phyloP scores from a whole-genome alignment of 37 sponge, comb jelly and placozoan genomes.

The Beroe ovata region DNA sequence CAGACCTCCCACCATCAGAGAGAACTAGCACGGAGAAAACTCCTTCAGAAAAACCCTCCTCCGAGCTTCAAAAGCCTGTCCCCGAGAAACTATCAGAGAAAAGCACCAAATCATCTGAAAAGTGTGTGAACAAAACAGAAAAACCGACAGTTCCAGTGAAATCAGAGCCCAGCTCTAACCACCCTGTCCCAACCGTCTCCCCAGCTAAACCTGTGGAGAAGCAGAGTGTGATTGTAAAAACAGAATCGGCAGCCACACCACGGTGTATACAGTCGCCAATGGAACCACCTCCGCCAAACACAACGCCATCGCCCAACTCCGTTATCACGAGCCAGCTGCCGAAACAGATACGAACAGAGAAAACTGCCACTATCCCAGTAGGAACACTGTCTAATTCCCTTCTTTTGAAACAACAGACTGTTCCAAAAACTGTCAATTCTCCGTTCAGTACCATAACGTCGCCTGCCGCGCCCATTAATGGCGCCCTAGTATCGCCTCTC shows the following conservation, averaged over 20 bases:
- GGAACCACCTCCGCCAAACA: not conserved
- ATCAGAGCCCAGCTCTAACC: not conserved
- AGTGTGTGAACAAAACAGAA: not conserved
- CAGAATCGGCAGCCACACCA: slow-evolving; percentile 5
- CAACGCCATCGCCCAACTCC: not conserved
- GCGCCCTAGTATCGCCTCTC: slow-evolving; percentile 40
- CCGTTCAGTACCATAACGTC: slow-evolving; percentile 21
- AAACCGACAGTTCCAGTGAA: not conserved
- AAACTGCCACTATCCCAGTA: slow-evolving; percentile 31
- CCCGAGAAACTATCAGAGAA: not conserved
- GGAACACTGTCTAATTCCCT: slow-evolving; percentile 20
- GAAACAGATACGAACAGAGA: slow-evolving; percentile 36
- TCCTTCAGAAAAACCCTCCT: not conserved
- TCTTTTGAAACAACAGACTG: not conserved
- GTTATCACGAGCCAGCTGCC: not conserved
- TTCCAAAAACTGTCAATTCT: slow-evolving; percentile 12
- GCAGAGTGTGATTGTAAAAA: slow-evolving; percentile 30
- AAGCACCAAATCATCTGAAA: not conserved
- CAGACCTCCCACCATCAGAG: not conserved
- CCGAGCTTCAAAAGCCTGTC: not conserved
- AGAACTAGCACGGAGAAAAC: not conserved
- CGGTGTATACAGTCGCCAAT: not conserved
- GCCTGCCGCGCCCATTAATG: slow-evolving; percentile 8
- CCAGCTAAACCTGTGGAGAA: not conserved
- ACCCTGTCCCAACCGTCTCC: not conserved